phyloP scores from a whole-genome alignment of 37 sponge, comb jelly and placozoan genomes.

The Theonella swinhoei region DNA sequence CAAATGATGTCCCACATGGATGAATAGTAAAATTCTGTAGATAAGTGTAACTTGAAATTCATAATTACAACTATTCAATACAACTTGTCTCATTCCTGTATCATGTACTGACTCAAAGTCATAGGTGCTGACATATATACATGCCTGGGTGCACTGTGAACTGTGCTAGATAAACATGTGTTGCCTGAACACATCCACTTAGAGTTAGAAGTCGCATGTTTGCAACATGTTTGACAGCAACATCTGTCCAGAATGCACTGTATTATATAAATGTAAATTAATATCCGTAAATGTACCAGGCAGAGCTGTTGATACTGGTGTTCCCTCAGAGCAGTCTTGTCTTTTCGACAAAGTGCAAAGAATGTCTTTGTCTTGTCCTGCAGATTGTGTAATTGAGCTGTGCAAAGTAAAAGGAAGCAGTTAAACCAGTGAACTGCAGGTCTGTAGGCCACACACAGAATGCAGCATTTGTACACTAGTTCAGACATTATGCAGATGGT shows the following conservation, averaged over 20 bases:
- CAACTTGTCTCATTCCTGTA: background rate
- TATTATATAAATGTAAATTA: background rate
- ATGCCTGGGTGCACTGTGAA: too few species aligned
- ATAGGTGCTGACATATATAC: too few species aligned
- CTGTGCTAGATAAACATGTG: too few species aligned
- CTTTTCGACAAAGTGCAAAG: conserved; percentile 70
- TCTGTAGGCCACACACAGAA: too few species aligned
- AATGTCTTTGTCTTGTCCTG: conserved; percentile 46
- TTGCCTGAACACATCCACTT: background rate
- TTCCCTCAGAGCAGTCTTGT: conserved; percentile 76
- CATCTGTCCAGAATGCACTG: background rate
- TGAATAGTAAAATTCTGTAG: too few species aligned
- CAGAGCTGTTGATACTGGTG: conserved; percentile 66
- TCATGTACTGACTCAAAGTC: too few species aligned
- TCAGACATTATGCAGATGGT: too few species aligned
- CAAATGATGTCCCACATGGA: too few species aligned
- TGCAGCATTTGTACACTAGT: too few species aligned
- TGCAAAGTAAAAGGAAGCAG: background rate
- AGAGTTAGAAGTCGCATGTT: background rate
- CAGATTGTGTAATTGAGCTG: conserved; percentile 51
- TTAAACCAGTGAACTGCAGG: too few species aligned
- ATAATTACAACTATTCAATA: too few species aligned
- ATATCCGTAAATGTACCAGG: conserved; percentile 25
- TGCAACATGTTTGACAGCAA: background rate
- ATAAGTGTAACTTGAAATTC: too few species aligned